Percentiles rank a stretch among this genome's conserved stretches.
Evolutionary conservation across 2,113 vertebrate genomes (phyloP).

Genomic region (Strigops habroptila): DNA sequence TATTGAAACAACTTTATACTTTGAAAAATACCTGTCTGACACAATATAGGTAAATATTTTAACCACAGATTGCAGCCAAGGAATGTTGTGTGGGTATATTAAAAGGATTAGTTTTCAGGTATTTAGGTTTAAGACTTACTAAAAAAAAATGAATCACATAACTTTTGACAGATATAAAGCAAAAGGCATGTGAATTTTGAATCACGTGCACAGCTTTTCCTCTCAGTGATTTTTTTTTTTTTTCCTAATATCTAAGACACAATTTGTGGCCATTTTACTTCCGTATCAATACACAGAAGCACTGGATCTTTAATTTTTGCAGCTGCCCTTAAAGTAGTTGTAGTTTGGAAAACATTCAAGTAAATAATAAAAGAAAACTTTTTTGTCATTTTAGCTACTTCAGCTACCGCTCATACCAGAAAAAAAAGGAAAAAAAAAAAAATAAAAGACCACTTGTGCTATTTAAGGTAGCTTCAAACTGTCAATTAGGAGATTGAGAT

Average conservation of each 20-base stretch:
- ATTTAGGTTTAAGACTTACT: background rate
- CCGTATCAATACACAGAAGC: background rate
- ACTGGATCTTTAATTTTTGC: background rate
- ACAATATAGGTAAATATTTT: background rate
- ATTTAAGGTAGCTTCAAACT: background rate
- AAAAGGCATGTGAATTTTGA: background rate
- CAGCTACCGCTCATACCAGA: background rate
- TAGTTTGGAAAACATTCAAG: background rate
- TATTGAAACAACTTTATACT: background rate
- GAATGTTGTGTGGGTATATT: background rate
- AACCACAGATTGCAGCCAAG: background rate
- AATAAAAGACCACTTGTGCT: background rate
- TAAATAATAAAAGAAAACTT: background rate
- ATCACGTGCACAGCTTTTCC: background rate
- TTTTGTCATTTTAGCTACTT: background rate
- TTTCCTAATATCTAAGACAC: background rate
- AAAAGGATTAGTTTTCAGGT: background rate
- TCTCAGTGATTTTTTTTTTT: background rate
- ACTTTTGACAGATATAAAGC: background rate
- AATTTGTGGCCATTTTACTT: background rate
- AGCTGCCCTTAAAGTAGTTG: background rate
- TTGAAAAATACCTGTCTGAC: background rate
- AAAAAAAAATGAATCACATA: background rate
- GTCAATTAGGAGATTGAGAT: background rate
- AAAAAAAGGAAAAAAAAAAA: background rate